phyloP scores from a whole-genome alignment of 2,797 vertebrate genomes.

The Rhinophrynus dorsalis region DNA sequence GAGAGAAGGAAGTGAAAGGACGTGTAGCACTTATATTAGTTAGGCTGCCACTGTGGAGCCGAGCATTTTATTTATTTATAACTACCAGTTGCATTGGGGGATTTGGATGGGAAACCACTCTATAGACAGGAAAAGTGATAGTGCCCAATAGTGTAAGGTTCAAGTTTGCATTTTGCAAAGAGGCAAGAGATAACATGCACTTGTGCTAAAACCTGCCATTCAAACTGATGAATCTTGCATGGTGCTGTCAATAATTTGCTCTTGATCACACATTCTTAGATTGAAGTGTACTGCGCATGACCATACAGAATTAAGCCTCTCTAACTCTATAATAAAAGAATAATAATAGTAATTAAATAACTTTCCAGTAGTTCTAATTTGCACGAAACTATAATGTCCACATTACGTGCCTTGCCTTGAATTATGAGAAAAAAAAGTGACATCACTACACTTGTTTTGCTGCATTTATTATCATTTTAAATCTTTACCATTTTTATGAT shows the following conservation, averaged over 20 bases:
- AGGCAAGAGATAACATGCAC: conserved; percentile 70
- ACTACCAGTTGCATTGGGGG: conserved; percentile 70
- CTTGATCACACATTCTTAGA: conserved; percentile 76
- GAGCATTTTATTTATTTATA: conserved; percentile 78
- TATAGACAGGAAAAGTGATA: conserved; percentile 76
- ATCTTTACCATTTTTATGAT: conserved; percentile 98
- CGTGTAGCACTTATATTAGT: conserved; percentile 90
- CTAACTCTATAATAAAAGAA: conserved; percentile 81
- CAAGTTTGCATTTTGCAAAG: conserved; percentile 90
- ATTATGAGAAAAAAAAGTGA: conserved; percentile 82
- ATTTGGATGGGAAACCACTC: conserved; percentile 65
- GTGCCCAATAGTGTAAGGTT: conserved; percentile 83
- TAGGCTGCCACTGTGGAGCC: conserved; percentile 82
- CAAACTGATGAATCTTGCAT: conserved; percentile 79
- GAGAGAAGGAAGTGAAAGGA: conserved; percentile 71
- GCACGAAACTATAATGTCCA: conserved; percentile 99
- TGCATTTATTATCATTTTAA: conserved; percentile 99
- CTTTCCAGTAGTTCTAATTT: conserved; percentile 98
- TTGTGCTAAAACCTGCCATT: conserved; percentile 70
- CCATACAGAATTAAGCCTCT: conserved; percentile 82
- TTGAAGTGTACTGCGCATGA: conserved; percentile 81
- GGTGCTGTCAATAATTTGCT: conserved; percentile 80
- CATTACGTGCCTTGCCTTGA: conserved; percentile 99
- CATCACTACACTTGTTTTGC: conserved; percentile 99
- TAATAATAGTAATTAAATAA: conserved; percentile 71